Percentiles rank a stretch among this genome's conserved stretches.
phyloP scores from a whole-genome alignment of 2,888 invertebrate genomes.

The Eristalinus sepulchralis region DNA sequence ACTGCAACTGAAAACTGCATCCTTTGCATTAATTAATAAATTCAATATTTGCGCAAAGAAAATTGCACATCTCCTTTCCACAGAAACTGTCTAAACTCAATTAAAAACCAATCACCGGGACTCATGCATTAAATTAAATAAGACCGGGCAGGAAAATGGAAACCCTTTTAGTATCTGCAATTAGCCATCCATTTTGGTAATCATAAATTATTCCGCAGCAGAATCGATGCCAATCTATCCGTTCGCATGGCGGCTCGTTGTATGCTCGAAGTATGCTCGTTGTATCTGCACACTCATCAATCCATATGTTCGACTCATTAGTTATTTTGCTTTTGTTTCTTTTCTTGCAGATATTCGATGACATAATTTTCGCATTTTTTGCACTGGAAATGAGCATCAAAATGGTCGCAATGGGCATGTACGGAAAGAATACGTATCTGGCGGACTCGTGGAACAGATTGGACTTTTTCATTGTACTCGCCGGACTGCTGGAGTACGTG shows the following conservation, averaged over 20 bases:
- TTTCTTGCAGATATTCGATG: slow-evolving; percentile 92
- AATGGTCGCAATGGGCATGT: slow-evolving; percentile 98
- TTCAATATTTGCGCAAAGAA: slow-evolving; percentile 35
- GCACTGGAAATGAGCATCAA: slow-evolving; percentile 98
- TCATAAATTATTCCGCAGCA: slow-evolving; percentile 28
- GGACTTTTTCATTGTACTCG: slow-evolving; percentile 98
- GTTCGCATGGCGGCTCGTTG: neutral
- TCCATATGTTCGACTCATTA: slow-evolving; percentile 39
- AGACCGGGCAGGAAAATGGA: neutral
- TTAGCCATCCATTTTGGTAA: neutral
- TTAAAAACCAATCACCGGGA: slow-evolving; percentile 12
- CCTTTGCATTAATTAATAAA: slow-evolving; percentile 34
- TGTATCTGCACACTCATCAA: slow-evolving; percentile 1
- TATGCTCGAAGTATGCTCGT: neutral
- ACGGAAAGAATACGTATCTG: slow-evolving; percentile 95
- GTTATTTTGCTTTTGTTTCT: slow-evolving; percentile 16
- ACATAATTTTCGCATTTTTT: slow-evolving; percentile 99
- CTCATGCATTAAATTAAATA: neutral
- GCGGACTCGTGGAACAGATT: slow-evolving; percentile 99
- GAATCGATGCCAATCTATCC: slow-evolving; percentile 4
- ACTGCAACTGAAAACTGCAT: slow-evolving; percentile 21
- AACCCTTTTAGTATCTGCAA: slow-evolving; percentile 2
- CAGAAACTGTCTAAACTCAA: neutral
- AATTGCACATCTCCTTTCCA: neutral
- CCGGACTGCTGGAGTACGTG: slow-evolving; percentile 95